Evolutionary conservation across 2,113 vertebrate species (phyloP).

Genomic region (Hippocampus mohnikei): DNA sequence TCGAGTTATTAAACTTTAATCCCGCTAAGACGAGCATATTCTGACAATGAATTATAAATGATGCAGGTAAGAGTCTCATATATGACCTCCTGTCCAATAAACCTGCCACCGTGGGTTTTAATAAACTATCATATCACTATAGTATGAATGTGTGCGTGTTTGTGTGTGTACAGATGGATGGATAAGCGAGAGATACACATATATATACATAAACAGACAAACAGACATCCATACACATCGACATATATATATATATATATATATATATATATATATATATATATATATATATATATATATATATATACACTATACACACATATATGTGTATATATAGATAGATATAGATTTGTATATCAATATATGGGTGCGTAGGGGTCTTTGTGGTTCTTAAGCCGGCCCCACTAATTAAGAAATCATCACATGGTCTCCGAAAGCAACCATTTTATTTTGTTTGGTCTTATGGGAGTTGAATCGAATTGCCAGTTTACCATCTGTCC

Average conservation of each 20-base stretch:
- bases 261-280: too few species aligned
- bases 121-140: conserved; percentile 71
- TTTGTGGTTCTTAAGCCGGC: background rate
- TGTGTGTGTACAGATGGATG: too few species aligned
- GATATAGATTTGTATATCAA: too few species aligned
- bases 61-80: conserved; percentile 69
- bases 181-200: too few species aligned
- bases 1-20: conserved; percentile 81
- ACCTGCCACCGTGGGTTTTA: conserved; percentile 60
- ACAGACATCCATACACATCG: too few species aligned
- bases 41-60: conserved; percentile 79
- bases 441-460: conserved; percentile 55
- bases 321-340: too few species aligned
- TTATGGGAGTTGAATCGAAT: conserved; percentile 49
- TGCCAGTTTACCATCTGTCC: conserved; percentile 65
- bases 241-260: too few species aligned
- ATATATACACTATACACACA: too few species aligned
- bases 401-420: conserved; percentile 33
- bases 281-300: too few species aligned
- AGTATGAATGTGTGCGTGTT: too few species aligned
- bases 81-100: conserved; percentile 64
- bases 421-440: conserved; percentile 31
- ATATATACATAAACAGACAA: too few species aligned
- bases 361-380: too few species aligned
- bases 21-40: conserved; percentile 75